Conservation (phyloP, 2,113 vertebrate species). For the Clarias magur region DNA sequence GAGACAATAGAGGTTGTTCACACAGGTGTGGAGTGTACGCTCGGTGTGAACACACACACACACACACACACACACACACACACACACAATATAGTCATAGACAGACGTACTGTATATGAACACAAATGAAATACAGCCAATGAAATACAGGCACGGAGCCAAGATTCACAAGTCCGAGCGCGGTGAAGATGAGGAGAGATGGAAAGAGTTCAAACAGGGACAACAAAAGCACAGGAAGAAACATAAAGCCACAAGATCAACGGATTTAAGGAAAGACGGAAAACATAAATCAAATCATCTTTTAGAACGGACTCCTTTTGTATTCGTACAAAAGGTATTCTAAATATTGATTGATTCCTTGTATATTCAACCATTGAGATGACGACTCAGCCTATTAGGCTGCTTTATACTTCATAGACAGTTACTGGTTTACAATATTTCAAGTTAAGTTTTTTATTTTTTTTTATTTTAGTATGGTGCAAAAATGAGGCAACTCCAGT, state of each 20-base stretch:
- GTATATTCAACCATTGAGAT: background rate
- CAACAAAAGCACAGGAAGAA: conserved; percentile 25
- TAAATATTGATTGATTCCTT: background rate
- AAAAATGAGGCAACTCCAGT: no score
- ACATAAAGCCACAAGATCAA: conserved; percentile 19
- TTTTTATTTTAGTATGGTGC: no score
- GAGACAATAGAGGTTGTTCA: conserved; percentile 24
- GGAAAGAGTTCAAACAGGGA: conserved; percentile 15
- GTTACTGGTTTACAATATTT: no score
- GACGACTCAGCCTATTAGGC: background rate
- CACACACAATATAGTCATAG: background rate
- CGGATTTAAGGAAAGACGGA: background rate
- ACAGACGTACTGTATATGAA: background rate
- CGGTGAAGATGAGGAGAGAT: conserved; percentile 14
- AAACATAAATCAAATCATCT: background rate
- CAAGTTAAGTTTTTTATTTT: no score
- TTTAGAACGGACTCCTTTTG: background rate
- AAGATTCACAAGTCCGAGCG: conserved; percentile 46
- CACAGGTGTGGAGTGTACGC: conserved; percentile 15
- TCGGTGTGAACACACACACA: background rate
- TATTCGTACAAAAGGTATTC: background rate
- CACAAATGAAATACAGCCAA: conserved; percentile 17
- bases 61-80: background rate
- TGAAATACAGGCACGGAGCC: conserved; percentile 28
- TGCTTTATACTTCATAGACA: background rate